Evolutionary conservation across 2,797 vertebrate species (phyloP).

Genomic region (Ctenopoma multispine): DNA sequence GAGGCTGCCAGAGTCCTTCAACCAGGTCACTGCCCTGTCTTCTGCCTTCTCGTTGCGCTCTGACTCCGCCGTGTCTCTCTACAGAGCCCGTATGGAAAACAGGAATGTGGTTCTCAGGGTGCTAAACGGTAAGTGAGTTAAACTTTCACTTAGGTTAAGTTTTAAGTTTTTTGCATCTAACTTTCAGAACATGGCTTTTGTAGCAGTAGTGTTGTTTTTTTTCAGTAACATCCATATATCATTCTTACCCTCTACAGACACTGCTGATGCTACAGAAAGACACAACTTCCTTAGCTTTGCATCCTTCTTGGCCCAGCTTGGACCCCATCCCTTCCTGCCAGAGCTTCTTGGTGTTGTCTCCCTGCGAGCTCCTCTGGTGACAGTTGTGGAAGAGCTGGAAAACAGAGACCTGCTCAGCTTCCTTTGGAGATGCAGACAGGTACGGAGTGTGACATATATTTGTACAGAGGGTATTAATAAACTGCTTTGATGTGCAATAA

Average conservation of each 20-base stretch:
- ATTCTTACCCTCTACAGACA: slow-evolving; percentile 71
- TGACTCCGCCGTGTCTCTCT: slow-evolving; percentile 77
- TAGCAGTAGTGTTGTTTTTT: background rate
- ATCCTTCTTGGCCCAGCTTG: slow-evolving; percentile 90
- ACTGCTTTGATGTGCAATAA: background rate
- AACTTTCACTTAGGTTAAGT: background rate
- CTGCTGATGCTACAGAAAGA: slow-evolving; percentile 80
- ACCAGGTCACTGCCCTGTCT: slow-evolving; percentile 78
- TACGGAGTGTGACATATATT: slow-evolving; percentile 29
- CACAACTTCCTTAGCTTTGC: slow-evolving; percentile 90
- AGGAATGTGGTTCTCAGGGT: slow-evolving; percentile 85
- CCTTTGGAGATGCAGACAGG: slow-evolving; percentile 90
- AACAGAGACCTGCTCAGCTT: slow-evolving; percentile 90
- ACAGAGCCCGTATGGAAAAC: slow-evolving; percentile 85
- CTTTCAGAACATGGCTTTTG: background rate
- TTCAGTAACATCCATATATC: background rate
- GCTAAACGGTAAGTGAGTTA: slow-evolving; percentile 77
- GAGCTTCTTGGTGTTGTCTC: slow-evolving; percentile 91
- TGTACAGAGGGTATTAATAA: background rate
- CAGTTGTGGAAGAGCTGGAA: slow-evolving; percentile 89
- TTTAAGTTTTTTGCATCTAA: background rate
- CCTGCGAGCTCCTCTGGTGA: slow-evolving; percentile 87
- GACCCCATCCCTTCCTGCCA: slow-evolving; percentile 89
- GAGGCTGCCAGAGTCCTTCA: slow-evolving; percentile 85
- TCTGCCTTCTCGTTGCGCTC: slow-evolving; percentile 76